A percentile compares a stretch with the other conserved stretches of the same genome.
Conservation (phyloP, 2,113 vertebrate species). For the Triplophysa tibetana region DNA sequence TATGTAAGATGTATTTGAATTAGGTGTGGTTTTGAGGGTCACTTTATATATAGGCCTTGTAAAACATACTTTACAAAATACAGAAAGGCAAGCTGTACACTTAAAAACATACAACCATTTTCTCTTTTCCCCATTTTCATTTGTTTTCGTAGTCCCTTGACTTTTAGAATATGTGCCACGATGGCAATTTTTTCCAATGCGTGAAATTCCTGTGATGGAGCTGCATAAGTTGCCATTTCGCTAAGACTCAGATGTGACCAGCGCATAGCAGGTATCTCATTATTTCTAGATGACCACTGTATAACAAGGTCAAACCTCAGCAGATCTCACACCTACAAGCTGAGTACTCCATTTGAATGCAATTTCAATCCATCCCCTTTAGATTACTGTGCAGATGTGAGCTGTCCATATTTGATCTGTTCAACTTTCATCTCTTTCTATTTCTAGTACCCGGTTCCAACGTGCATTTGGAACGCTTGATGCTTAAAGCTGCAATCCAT, state of each 20-base stretch:
- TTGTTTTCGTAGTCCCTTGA: conserved; percentile 37
- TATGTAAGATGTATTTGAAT: no score
- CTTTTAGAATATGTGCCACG: conserved; percentile 47
- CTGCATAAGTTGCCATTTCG: conserved; percentile 39
- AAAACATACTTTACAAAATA: background rate
- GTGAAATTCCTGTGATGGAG: conserved; percentile 63
- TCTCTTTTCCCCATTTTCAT: background rate
- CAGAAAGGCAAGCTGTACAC: background rate
- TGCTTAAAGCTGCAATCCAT: no score
- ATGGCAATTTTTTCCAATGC: conserved; percentile 54
- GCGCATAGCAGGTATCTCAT: conserved; percentile 70
- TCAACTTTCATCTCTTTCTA: background rate
- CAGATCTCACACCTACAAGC: conserved; percentile 67
- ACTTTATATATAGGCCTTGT: no score
- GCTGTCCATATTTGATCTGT: conserved; percentile 28
- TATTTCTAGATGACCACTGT: conserved; percentile 69
- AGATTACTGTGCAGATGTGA: conserved; percentile 65
- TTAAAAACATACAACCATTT: background rate
- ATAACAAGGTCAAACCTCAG: conserved; percentile 76
- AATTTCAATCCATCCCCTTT: conserved; percentile 57
- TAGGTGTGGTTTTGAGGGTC: no score
- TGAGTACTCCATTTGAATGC: conserved; percentile 74
- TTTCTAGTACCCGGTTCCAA: conserved; percentile 7
- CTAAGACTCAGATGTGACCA: conserved; percentile 54
- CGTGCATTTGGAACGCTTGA: no score